Conservation (phyloP, 1,140 invertebrate genomes). For the Pseudobourletiella spinata region DNA sequence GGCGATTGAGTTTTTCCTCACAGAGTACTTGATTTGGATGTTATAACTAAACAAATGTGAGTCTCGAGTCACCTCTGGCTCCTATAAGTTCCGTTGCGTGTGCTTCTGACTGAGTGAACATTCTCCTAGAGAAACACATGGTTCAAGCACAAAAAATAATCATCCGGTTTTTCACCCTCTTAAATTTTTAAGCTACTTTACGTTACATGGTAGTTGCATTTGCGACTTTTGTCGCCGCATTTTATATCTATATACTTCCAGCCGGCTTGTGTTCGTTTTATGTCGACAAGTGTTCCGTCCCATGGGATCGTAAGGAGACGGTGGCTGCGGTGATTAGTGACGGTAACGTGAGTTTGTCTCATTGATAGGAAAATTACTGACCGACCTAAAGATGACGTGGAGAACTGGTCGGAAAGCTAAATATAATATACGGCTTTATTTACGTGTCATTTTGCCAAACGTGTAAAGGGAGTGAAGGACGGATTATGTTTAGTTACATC, state of each 20-base stretch:
- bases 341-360: no score
- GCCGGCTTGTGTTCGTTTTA: no score
- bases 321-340: no score
- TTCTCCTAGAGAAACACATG: background rate
- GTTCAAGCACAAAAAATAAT: background rate
- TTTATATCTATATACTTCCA: background rate
- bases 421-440: no score
- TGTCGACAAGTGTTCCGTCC: no score
- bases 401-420: no score
- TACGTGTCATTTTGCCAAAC: no score
- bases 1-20: background rate
- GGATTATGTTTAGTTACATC: no score
- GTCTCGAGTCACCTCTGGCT: background rate
- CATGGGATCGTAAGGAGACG: background rate
- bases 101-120: background rate
- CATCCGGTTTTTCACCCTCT: conserved; percentile 6
- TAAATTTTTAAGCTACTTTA: background rate
- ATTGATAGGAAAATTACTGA: no score
- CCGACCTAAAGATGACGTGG: no score
- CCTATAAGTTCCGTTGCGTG: no score
- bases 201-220: background rate
- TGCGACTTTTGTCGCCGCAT: background rate
- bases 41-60: background rate
- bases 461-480: no score
- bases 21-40: background rate